A percentile compares a stretch with the other conserved stretches of the same genome.
phyloP scores from a whole-genome alignment of 1,140 invertebrate species.

The Asbolus verrucosus region DNA sequence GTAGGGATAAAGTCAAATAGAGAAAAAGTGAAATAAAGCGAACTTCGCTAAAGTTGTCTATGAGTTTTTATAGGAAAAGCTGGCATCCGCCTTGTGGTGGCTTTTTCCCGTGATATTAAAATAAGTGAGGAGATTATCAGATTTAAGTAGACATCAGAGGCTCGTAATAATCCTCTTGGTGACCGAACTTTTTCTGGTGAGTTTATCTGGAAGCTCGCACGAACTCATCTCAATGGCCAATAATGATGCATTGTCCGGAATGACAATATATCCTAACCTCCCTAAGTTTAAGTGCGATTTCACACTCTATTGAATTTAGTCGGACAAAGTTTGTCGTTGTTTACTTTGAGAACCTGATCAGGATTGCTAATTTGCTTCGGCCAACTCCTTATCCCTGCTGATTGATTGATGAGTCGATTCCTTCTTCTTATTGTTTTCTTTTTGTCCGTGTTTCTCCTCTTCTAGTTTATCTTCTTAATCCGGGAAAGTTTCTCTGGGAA shows the following conservation, averaged over 20 bases:
- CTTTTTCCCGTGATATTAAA: background rate
- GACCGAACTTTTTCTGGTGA: background rate
- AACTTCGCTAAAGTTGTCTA: too few species aligned
- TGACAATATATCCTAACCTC: background rate
- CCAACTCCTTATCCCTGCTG: background rate
- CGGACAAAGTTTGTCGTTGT: slow-evolving; percentile 16
- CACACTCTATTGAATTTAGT: slow-evolving; percentile 12
- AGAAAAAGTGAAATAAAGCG: background rate
- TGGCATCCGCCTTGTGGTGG: background rate
- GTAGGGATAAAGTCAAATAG: background rate
- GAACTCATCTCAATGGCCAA: slow-evolving; percentile 12
- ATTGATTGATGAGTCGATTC: slow-evolving; percentile 11
- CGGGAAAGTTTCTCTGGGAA: background rate
- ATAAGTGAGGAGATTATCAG: background rate
- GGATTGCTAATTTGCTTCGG: background rate
- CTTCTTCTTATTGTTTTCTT: background rate
- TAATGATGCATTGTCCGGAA: slow-evolving; percentile 12
- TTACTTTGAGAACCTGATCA: slow-evolving; percentile 7
- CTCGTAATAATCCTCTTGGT: background rate
- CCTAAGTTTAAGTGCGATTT: slow-evolving; percentile 11
- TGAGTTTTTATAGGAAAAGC: too few species aligned
- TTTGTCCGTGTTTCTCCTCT: background rate
- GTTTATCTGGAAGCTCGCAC: background rate
- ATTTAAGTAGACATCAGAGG: background rate
- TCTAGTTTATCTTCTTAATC: slow-evolving; percentile 5